Base-by-base conservation (phyloP, 1,140 invertebrate species). In the Listronotus oregonensis region DNA sequence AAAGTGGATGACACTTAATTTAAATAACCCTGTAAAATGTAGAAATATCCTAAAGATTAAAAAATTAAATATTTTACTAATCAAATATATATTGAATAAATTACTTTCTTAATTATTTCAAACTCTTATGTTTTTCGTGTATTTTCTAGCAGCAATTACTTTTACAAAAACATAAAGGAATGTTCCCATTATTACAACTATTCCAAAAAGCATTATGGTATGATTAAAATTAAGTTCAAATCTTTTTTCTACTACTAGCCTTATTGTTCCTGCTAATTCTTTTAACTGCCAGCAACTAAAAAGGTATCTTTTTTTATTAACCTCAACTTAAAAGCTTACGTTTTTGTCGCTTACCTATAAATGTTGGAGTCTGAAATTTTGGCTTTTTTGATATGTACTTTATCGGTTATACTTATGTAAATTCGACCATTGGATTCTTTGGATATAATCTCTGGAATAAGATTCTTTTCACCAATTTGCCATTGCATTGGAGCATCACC, bases 241-340 rank as follows among this genome's bases (percentile, higher is more conserved):
- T 71, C 79, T 78, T 66, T 82, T 78, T 27, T 80, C 80, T 18
- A 88, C 82, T 21, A 82, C 74, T 8, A 89, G 72, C 65, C 82
- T 79, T 14, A 88, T 80, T n/a, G 81, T 82, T 39, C 87, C 87
- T 11, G 83, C 81, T 31, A 89, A 75, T 50, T 82, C 74, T 49
- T 82, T 79, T 61, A 80, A 73, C 74, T 87, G 83, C 87, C 87
- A 90, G 74, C 89, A 91, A 76, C 88, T 89, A 74, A 58, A 81
- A 81, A 56, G 27, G 9, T 14, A 39, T 46, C 2, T 21, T 42
- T 27, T 27, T 27, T 5, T n/a, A n/a, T n/a, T n/a, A n/a, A 5
- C 5, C 21, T 5, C 21, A 5, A 27, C 5, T 27, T 27, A 27
- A 27, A 1, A 27, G 21, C 5, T 27, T 27, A 27, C 21, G 1